These are phyloP conservation scores for Clunio marinus DNA, from an alignment of 2,888 invertebrate species.

Conservation along the genomic window DNA sequence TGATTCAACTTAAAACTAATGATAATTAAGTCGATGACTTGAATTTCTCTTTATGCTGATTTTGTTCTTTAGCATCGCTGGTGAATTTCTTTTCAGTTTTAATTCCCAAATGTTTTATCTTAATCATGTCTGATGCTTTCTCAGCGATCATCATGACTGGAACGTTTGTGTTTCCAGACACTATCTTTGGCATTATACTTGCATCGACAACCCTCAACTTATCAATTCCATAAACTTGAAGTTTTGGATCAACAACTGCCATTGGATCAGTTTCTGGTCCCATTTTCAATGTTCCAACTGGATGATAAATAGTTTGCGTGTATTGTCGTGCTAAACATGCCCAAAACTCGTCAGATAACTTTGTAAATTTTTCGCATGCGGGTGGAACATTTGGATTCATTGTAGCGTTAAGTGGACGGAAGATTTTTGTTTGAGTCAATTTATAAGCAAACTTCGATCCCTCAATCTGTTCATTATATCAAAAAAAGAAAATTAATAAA, in stretches of 20 bases:
- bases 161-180: slow-evolving; percentile 77
- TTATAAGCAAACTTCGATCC: slow-evolving; percentile 66
- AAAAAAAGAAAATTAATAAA: neutral
- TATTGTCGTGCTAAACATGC: slow-evolving; percentile 71
- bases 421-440: slow-evolving; percentile 58
- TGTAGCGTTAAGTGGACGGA: slow-evolving; percentile 59
- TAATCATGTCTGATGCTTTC: slow-evolving; percentile 76
- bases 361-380: slow-evolving; percentile 59
- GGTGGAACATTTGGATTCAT: slow-evolving; percentile 63
- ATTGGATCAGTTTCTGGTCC: slow-evolving; percentile 57
- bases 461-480: slow-evolving; percentile 57
- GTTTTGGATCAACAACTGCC: slow-evolving; percentile 67
- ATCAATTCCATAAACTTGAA: slow-evolving; percentile 64
- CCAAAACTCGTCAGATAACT: slow-evolving; percentile 70
- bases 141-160: slow-evolving; percentile 82
- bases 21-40: no score
- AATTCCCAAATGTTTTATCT: slow-evolving; percentile 54
- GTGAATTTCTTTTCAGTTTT: neutral
- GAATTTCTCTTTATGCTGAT: no score
- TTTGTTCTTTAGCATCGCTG: neutral
- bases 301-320: slow-evolving; percentile 76
- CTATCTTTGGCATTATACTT: slow-evolving; percentile 76
- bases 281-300: slow-evolving; percentile 78
- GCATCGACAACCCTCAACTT: slow-evolving; percentile 73
- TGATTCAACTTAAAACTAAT: no score